These are phyloP conservation scores for Bubo scandiacus DNA, from an alignment of 2,113 vertebrate genomes.

Conservation along the genomic window DNA sequence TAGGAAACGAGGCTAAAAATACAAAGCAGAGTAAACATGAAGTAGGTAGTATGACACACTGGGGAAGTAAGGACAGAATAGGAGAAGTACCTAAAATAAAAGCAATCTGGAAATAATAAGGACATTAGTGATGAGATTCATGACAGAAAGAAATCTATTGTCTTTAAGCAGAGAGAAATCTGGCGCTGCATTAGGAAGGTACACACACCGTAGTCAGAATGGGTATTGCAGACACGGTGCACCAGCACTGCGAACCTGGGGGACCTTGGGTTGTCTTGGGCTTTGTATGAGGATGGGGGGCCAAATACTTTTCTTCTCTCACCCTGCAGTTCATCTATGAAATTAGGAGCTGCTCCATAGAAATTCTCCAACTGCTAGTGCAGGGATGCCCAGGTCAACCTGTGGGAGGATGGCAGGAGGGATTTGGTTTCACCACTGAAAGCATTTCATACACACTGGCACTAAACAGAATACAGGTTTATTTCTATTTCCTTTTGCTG, in stretches of 20 bases:
- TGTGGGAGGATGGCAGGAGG: background rate
- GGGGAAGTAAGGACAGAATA: slow-evolving; percentile 24
- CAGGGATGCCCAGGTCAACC: background rate
- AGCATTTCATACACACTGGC: background rate
- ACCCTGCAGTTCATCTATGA: background rate
- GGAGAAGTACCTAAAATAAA: slow-evolving; percentile 34
- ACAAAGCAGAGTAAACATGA: background rate
- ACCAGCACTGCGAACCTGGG: too few relatives aligned
- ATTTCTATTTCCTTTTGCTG: background rate
- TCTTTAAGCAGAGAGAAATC: background rate
- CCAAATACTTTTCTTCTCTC: background rate
- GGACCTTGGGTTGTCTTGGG: background rate
- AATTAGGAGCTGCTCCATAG: background rate
- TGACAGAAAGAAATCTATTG: background rate
- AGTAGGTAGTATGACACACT: background rate
- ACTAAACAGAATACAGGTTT: background rate
- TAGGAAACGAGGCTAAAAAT: slow-evolving; percentile 38
- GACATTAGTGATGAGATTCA: background rate
- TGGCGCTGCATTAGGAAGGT: background rate
- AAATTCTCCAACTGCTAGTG: background rate
- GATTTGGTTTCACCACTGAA: background rate
- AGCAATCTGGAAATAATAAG: background rate
- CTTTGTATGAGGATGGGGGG: background rate
- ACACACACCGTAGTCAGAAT: background rate
- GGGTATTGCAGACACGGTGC: fast-evolving